Percentiles rank a stretch among this genome's conserved stretches.
Conservation (phyloP, 2,113 vertebrate genomes). For the Chaetura pelagica region DNA sequence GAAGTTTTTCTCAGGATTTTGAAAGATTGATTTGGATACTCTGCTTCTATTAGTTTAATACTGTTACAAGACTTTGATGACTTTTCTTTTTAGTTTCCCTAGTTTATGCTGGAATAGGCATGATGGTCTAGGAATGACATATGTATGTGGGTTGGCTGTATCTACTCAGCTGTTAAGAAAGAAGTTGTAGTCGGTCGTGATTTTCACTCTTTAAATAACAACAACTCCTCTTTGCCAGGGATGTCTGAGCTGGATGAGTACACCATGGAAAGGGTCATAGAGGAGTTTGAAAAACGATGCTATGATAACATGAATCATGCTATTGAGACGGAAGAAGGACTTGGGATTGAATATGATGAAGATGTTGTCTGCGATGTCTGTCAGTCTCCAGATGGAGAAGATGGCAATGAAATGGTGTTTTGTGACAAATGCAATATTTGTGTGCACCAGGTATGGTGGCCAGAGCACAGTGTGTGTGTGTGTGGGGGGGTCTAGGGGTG, state of each 20-base stretch:
- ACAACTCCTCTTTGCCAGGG: constrained; percentile 54
- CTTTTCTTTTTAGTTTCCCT: not conserved
- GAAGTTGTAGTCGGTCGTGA: not conserved
- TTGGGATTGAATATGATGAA: constrained; percentile 97
- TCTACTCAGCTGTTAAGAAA: not conserved
- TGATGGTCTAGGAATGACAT: not conserved
- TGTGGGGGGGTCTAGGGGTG: not conserved
- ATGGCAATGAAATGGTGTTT: constrained; percentile 99
- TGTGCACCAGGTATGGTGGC: constrained; percentile 89
- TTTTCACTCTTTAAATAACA: not conserved
- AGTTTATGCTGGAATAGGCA: not conserved
- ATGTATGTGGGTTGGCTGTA: rapidly evolving
- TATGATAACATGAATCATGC: constrained; percentile 94
- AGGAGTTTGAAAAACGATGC: constrained; percentile 92
- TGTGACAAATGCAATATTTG: constrained; percentile 99
- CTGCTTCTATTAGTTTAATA: not conserved
- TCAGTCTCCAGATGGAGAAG: constrained; percentile 95
- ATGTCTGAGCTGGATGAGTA: constrained; percentile 87
- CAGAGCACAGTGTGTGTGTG: no score
- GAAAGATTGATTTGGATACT: not conserved
- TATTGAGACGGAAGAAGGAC: constrained; percentile 92
- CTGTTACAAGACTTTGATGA: not conserved
- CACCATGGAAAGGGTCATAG: constrained; percentile 92
- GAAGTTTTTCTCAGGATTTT: not conserved
- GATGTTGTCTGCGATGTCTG: constrained; percentile 98